phyloP scores from a whole-genome alignment of 1,140 invertebrate genomes.

The Drosophila persimilis region DNA sequence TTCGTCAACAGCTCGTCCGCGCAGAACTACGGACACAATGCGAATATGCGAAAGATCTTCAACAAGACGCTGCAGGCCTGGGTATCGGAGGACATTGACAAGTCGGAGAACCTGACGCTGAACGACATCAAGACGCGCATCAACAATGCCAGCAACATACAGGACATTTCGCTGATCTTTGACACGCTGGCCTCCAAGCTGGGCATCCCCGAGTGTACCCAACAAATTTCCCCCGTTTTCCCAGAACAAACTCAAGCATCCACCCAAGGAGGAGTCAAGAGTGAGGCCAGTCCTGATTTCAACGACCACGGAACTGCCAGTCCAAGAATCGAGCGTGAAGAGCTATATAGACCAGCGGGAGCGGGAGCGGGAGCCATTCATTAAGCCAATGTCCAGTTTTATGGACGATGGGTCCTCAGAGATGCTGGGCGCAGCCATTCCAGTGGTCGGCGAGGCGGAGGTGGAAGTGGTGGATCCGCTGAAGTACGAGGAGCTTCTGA shows the following conservation, averaged over 20 bases:
- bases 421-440: conserved; percentile 68
- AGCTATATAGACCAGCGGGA: conserved; percentile 60
- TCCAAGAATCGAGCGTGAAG: conserved; percentile 28
- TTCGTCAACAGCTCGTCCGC: conserved; percentile 72
- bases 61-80: conserved; percentile 81
- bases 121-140: conserved; percentile 75
- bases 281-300: conserved; percentile 22
- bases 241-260: conserved; percentile 73
- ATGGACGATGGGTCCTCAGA: conserved; percentile 66
- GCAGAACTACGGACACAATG: conserved; percentile 53
- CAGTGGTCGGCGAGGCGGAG: conserved; percentile 78
- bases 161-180: conserved; percentile 81
- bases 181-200: conserved; percentile 81
- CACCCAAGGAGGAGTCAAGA: conserved; percentile 54
- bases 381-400: conserved; percentile 76
- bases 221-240: conserved; percentile 80
- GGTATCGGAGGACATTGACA: conserved; percentile 79
- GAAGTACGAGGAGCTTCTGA: conserved; percentile 80
- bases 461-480: conserved; percentile 80
- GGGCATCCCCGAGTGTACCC: conserved; percentile 72
- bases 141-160: conserved; percentile 81
- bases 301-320: conserved; percentile 33
- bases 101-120: conserved; percentile 69
- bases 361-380: conserved; percentile 71
- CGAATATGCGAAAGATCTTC: conserved; percentile 76